A percentile compares a stretch with the other conserved stretches of the same genome.
Conservation (phyloP, 2,797 vertebrate species). For the Carapus acus region DNA sequence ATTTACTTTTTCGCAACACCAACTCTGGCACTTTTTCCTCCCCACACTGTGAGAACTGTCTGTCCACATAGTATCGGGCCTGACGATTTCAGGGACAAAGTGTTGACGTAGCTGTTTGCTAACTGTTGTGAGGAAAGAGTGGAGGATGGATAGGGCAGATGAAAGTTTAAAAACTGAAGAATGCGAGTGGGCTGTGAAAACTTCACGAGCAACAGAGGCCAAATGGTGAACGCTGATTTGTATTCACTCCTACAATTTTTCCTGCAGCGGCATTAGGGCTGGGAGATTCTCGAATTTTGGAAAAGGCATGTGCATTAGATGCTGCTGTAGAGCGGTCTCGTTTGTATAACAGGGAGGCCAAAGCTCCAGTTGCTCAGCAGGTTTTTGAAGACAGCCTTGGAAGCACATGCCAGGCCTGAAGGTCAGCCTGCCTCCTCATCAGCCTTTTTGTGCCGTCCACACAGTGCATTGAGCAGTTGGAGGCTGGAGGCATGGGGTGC, state of each 20-base stretch:
- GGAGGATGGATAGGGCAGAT: conserved; percentile 30
- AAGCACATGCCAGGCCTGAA: conserved; percentile 69
- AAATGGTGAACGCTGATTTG: conserved; percentile 52
- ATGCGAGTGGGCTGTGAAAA: conserved; percentile 27
- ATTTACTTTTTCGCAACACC: conserved; percentile 67
- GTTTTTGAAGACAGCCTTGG: conserved; percentile 58
- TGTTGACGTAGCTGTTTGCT: conserved; percentile 56
- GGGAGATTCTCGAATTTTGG: conserved; percentile 55
- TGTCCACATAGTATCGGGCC: conserved; percentile 52
- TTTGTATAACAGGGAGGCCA: conserved; percentile 29
- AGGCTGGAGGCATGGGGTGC: conserved; percentile 48
- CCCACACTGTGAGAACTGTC: conserved; percentile 49
- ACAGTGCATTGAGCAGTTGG: conserved; percentile 62
- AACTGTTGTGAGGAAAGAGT: conserved; percentile 35
- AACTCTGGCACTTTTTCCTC: conserved; percentile 50
- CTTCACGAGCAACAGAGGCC: conserved; percentile 38
- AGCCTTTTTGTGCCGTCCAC: conserved; percentile 59
- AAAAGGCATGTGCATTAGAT: conserved; percentile 38
- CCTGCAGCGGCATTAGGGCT: conserved; percentile 48
- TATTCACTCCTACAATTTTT: conserved; percentile 55
- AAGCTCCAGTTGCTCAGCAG: conserved; percentile 61
- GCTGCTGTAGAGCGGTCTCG: conserved; percentile 42
- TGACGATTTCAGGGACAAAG: conserved; percentile 39
- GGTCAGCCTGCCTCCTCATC: conserved; percentile 68
- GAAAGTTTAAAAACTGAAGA: conserved; percentile 38